These are phyloP conservation scores for Semnopithecus entellus DNA, from an alignment of 2,113 vertebrate species.

Conservation along the genomic window DNA sequence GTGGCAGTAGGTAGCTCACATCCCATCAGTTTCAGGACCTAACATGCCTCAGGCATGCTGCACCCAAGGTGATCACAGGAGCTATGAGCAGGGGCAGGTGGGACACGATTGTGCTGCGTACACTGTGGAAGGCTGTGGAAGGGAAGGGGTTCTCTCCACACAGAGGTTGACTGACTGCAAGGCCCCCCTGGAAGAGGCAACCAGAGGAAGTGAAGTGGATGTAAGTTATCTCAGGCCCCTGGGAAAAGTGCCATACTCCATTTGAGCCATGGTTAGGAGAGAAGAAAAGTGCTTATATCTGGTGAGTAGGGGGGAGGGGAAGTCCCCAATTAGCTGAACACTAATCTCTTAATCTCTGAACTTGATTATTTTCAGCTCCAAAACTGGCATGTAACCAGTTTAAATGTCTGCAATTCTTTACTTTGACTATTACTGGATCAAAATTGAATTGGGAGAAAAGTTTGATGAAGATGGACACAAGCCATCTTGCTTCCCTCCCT, in stretches of 20 bases:
- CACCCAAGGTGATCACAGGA: rapidly evolving
- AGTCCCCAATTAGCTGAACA: no score
- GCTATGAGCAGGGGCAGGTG: rapidly evolving
- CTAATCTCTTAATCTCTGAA: not conserved
- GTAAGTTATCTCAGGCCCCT: rapidly evolving
- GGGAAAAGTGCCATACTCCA: rapidly evolving
- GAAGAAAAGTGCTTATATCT: rapidly evolving
- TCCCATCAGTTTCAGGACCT: rapidly evolving
- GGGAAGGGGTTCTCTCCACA: rapidly evolving
- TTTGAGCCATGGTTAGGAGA: rapidly evolving
- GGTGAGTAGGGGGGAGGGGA: rapidly evolving
- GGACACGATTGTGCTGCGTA: rapidly evolving
- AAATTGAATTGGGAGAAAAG: not conserved
- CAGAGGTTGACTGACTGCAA: rapidly evolving
- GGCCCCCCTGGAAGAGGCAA: rapidly evolving
- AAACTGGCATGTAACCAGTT: not conserved
- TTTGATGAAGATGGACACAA: not conserved
- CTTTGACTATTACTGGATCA: not conserved
- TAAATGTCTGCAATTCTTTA: no score
- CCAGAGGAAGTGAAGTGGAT: rapidly evolving
- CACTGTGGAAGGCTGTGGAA: not conserved
- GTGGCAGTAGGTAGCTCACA: rapidly evolving
- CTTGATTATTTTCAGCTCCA: not conserved
- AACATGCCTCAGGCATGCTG: not conserved
- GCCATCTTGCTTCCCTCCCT: rapidly evolving